Conservation (phyloP, 2,113 vertebrate genomes). For the Coregonus clupeaformis region DNA sequence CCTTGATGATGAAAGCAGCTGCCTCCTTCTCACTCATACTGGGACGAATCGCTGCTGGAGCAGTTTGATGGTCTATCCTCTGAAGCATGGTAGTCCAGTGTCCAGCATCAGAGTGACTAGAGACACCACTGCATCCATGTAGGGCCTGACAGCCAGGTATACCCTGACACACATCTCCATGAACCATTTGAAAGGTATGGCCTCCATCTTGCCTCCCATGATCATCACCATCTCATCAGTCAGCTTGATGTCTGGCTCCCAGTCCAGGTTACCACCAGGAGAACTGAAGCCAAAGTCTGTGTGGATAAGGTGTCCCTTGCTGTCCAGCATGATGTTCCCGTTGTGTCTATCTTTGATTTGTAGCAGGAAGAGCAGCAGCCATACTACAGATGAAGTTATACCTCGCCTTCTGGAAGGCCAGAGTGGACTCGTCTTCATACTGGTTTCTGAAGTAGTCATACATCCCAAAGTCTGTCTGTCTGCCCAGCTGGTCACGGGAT, state of each 20-base stretch:
- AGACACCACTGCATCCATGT: conserved; percentile 97
- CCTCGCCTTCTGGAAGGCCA: conserved; percentile 97
- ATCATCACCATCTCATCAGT: conserved; percentile 99
- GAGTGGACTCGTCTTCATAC: conserved; percentile 94
- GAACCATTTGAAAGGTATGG: conserved; percentile 76
- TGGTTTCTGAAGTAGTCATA: conserved; percentile 98
- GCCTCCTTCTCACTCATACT: conserved; percentile 96
- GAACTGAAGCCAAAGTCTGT: conserved; percentile 99
- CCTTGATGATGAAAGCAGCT: conserved; percentile 93
- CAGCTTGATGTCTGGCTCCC: conserved; percentile 90
- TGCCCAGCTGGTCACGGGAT: conserved; percentile 77
- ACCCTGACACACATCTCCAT: conserved; percentile 90
- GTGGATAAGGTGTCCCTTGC: conserved; percentile 91
- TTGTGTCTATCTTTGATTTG: conserved; percentile 99
- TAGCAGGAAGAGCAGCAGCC: conserved; percentile 94
- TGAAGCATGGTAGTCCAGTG: conserved; percentile 95
- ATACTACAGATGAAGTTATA: conserved; percentile 99
- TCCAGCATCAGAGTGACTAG: conserved; percentile 92
- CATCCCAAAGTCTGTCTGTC: conserved; percentile 91
- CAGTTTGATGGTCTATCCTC: conserved; percentile 58
- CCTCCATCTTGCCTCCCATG: conserved; percentile 99
- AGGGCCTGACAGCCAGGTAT: conserved; percentile 95
- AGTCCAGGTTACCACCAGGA: conserved; percentile 73
- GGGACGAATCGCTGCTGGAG: conserved; percentile 93
- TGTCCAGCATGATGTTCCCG: conserved; percentile 99